A percentile compares a stretch with the other conserved stretches of the same genome.
phyloP scores from a whole-genome alignment of 2,888 invertebrate species.

The Cryptocheilus praepositus region DNA sequence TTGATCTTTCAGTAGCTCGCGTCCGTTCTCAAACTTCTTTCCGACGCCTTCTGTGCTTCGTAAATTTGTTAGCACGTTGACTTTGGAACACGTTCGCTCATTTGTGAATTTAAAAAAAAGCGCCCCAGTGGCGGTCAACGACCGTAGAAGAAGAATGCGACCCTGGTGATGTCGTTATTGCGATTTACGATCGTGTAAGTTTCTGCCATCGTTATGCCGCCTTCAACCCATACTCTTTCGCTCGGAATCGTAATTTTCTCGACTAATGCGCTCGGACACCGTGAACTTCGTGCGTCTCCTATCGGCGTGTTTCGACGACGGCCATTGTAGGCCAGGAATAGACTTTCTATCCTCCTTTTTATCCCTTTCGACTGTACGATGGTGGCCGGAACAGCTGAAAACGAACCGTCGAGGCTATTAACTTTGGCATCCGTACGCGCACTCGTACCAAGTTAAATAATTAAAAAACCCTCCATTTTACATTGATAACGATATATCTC shows the following conservation, averaged over 20 bases:
- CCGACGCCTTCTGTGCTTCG: constrained; percentile 37
- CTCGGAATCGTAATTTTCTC: constrained; percentile 36
- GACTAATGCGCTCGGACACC: constrained; percentile 38
- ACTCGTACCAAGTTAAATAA: not conserved
- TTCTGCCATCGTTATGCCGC: constrained; percentile 27
- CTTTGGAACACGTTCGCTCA: constrained; percentile 23
- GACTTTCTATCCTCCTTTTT: constrained; percentile 36
- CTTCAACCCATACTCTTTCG: constrained; percentile 4
- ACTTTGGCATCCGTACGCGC: not conserved
- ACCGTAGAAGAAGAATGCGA: constrained; percentile 29
- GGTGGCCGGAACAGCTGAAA: not conserved
- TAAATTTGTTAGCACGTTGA: constrained; percentile 39
- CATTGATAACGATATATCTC: too few species aligned
- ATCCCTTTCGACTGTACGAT: constrained; percentile 21
- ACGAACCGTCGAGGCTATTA: not conserved
- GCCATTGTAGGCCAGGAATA: constrained; percentile 53
- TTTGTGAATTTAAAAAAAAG: constrained; percentile 32
- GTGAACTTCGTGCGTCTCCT: constrained; percentile 33
- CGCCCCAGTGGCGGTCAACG: constrained; percentile 10
- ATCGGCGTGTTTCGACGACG: constrained; percentile 54
- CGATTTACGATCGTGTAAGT: constrained; percentile 40
- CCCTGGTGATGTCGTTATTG: constrained; percentile 28
- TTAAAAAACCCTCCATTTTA: not conserved
- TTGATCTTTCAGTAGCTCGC: constrained; percentile 3
- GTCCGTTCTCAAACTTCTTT: constrained; percentile 3